These are phyloP conservation scores for Chaitophorus viminalis DNA, from an alignment of 2,888 invertebrate species.

Conservation along the genomic window DNA sequence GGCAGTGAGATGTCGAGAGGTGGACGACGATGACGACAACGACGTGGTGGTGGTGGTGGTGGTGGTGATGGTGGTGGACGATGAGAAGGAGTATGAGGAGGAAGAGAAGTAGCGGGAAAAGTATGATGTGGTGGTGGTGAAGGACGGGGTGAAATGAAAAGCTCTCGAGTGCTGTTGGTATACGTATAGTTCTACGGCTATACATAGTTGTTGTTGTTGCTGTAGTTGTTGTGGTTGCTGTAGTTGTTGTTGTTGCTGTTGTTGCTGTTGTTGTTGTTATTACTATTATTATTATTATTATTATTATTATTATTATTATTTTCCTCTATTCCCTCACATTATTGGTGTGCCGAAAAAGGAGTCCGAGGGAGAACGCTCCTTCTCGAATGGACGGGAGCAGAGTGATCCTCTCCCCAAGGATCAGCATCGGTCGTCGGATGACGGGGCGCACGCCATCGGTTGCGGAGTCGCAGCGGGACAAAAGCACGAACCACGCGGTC, in stretches of 20 bases:
- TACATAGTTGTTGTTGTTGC: conserved; percentile 28
- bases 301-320: conserved; percentile 24
- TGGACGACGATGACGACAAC: not conserved
- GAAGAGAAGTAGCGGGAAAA: not conserved
- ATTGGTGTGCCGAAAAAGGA: not conserved
- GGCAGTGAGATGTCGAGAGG: conserved; percentile 25
- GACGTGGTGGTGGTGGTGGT: not conserved
- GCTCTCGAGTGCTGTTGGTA: not conserved
- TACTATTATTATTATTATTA: conserved; percentile 7
- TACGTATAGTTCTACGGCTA: not conserved
- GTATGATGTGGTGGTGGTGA: not conserved
- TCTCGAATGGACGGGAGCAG: not conserved
- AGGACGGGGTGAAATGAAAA: conserved; percentile 20
- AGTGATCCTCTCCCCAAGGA: too few species aligned
- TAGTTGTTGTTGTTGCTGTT: conserved; percentile 20
- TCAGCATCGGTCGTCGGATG: too few species aligned
- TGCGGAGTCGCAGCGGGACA: not conserved
- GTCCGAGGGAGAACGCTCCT: conserved; percentile 16
- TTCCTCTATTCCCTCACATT: not conserved
- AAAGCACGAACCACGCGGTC: not conserved
- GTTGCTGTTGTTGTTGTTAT: conserved; percentile 12
- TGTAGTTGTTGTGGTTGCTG: conserved; percentile 9
- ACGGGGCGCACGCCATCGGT: too few species aligned
- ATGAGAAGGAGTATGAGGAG: not conserved
- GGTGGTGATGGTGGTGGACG: not conserved